phyloP scores from a whole-genome alignment of 2,113 vertebrate species.

The Entosphenus tridentatus region DNA sequence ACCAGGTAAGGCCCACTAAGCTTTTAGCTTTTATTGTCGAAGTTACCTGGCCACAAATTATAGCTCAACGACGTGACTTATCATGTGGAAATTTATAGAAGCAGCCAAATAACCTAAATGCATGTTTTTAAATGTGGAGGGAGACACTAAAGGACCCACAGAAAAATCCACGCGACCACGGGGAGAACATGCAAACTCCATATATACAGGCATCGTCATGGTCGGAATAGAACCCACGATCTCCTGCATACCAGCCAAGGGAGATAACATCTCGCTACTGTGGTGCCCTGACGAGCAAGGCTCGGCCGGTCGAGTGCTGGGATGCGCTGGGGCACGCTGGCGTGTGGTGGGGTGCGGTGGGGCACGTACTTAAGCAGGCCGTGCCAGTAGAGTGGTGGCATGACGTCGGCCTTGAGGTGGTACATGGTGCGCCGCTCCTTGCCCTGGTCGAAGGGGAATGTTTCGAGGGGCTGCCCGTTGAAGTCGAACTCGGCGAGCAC shows the following conservation, averaged over 20 bases:
- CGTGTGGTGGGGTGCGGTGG: fast-evolving
- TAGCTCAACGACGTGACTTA: too few relatives aligned
- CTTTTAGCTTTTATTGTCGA: too few relatives aligned
- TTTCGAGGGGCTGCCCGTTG: conserved; percentile 47
- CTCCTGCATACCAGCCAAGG: not conserved
- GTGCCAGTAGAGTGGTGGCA: conserved; percentile 84
- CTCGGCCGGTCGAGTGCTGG: not conserved
- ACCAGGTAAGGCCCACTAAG: too few relatives aligned
- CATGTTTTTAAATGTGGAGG: too few relatives aligned
- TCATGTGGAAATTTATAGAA: too few relatives aligned
- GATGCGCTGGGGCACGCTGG: not conserved
- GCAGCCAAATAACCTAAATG: too few relatives aligned
- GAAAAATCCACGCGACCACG: not conserved
- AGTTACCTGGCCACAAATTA: too few relatives aligned
- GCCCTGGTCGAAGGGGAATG: conserved; percentile 79
- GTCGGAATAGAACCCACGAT: not conserved
- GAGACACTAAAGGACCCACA: too few relatives aligned
- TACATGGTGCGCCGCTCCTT: conserved; percentile 67
- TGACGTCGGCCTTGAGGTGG: conserved; percentile 71
- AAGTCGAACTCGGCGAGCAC: conserved; percentile 91
- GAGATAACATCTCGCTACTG: not conserved
- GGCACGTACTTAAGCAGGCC: conserved; percentile 47
- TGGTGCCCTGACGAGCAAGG: not conserved
- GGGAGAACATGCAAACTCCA: not conserved
- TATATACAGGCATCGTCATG: not conserved